Base-by-base conservation (phyloP, 2,888 invertebrate species). In the Drosophila crucigera region DNA sequence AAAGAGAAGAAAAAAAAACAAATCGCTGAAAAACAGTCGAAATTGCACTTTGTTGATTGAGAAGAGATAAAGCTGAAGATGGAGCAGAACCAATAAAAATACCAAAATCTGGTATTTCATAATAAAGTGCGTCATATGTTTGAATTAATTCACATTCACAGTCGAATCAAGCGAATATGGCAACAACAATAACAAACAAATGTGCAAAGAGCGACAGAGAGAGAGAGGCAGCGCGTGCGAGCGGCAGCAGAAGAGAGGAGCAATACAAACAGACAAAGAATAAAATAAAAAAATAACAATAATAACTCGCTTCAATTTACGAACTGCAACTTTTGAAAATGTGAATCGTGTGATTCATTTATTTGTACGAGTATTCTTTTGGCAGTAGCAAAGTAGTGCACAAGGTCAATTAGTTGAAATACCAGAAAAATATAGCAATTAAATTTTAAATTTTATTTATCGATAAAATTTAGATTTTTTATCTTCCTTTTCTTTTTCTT, bases 401-500 rank as follows among this genome's bases (percentile, higher is more conserved):
- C 87, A 87, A 87, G 87, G 87, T 87, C 89, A 89, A 89, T 87
- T 83, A 83, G 88, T 83, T 73, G 78, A 88, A 87, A 84, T 84
- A 83, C 77, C 82, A 83, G 79, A 80, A 83, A 83, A 70, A 87
- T 76, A 82, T 68, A 81, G 70, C 79, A 82, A 78, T 73, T 82
- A 72, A 73, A 73, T 60, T 71, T 76, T 64, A 65, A 52, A 69
- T 74, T 79, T 70, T 50, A 39, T 66, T 53, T 33, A 50, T 22
- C 25, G 25, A 53, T 61, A 30, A 49, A 54, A 60, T 73, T 47
- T 14, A 37, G 37, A 35, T 14, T 35, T 35, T 35, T 2, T 35
- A 5, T 35, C 5, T 35, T 5, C 5, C 16, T 5, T 16, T 1
- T 35, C 47, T 61, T 53, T 22, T 54, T 41, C 2, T 16, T 19